These are phyloP conservation scores for Mergus octosetaceus DNA, from an alignment of 2,797 vertebrate genomes.

Conservation along the genomic window DNA sequence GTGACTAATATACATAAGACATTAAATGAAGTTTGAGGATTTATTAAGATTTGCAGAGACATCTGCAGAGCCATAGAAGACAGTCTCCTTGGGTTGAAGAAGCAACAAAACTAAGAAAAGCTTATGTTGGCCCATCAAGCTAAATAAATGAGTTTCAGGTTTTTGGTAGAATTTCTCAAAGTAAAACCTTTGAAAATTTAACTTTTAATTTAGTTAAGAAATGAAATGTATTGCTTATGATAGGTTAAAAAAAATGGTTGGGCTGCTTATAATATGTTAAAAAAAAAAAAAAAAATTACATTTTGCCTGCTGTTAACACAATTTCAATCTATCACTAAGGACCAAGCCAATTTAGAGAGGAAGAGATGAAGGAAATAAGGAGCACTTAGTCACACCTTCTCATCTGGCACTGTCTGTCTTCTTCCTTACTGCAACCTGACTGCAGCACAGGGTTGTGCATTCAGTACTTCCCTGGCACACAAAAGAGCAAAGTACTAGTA, in stretches of 20 bases:
- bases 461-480: background rate
- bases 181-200: background rate
- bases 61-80: background rate
- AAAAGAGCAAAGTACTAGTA: background rate
- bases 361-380: accelerated
- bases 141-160: background rate
- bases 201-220: background rate
- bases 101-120: background rate
- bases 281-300: background rate
- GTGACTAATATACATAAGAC: slow-evolving; percentile 48
- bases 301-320: background rate
- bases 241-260: background rate
- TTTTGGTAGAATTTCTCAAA: background rate
- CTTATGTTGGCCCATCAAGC: background rate
- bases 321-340: background rate
- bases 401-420: background rate
- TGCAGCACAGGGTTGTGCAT: background rate
- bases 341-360: background rate
- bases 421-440: background rate
- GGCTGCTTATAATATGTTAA: background rate
- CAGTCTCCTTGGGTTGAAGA: background rate
- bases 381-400: background rate
- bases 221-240: background rate
- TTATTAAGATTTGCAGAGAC: slow-evolving; percentile 41
- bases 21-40: slow-evolving; percentile 44